A percentile compares a stretch with the other conserved stretches of the same genome.
Evolutionary conservation across 2,113 vertebrate genomes (phyloP).

Genomic region (Ceuthmochares aereus): DNA sequence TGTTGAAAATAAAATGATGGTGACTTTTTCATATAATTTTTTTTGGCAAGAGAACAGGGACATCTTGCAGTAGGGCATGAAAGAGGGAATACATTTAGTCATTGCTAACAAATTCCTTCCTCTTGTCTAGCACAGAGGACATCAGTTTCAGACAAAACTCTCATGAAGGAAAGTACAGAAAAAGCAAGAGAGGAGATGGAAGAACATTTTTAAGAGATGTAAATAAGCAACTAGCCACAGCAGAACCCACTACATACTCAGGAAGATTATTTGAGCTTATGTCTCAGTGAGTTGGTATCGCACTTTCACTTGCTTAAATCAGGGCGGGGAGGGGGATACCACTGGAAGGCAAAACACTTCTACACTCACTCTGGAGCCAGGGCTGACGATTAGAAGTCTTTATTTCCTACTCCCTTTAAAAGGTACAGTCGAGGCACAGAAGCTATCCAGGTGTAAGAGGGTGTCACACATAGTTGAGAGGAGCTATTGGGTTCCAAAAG

Average conservation of each 20-base stretch:
- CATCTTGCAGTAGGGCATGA: not conserved
- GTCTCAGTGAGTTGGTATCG: not conserved
- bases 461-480: constrained; percentile 21
- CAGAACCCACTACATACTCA: not conserved
- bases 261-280: not conserved
- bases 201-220: not conserved
- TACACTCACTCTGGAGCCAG: not conserved
- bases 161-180: not conserved
- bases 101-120: not conserved
- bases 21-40: not conserved
- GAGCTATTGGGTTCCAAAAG: constrained; percentile 53
- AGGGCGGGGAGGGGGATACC: not conserved
- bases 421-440: not conserved
- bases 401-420: not conserved
- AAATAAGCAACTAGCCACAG: not conserved
- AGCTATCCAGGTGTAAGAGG: not conserved
- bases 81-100: not conserved
- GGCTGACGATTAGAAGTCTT: not conserved
- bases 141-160: constrained; percentile 22
- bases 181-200: not conserved
- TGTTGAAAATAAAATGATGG: constrained; percentile 14
- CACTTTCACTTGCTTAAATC: not conserved
- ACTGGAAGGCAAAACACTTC: not conserved
- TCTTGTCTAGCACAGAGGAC: not conserved
- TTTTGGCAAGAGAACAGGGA: not conserved